A percentile compares a stretch with the other conserved stretches of the same genome.
Evolutionary conservation across 1,140 invertebrate species (phyloP).

Genomic region (Listronotus bonariensis): DNA sequence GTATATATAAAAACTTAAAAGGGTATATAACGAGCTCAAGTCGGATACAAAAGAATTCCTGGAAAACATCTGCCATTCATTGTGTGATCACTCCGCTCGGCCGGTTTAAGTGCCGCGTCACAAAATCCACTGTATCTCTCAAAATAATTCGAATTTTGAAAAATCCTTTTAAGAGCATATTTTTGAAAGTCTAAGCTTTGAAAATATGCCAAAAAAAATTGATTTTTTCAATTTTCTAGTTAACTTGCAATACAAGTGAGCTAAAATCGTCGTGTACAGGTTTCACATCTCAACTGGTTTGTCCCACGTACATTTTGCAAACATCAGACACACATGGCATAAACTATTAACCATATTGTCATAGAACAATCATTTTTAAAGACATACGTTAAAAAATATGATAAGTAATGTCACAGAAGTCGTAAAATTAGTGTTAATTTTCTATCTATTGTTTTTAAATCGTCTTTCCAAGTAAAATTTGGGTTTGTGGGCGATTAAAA

Average conservation of each 20-base stretch:
- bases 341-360: slow-evolving; percentile 28
- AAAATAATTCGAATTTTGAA: too few species aligned
- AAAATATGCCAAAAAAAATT: too few species aligned
- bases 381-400: neutral
- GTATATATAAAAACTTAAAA: too few species aligned
- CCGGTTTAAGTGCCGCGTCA: too few species aligned
- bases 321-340: slow-evolving; percentile 23
- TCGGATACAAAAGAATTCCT: too few species aligned
- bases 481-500: slow-evolving; percentile 19
- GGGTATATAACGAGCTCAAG: too few species aligned
- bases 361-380: slow-evolving; percentile 20
- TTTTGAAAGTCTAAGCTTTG: too few species aligned
- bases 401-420: neutral
- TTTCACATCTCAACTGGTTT: slow-evolving; percentile 36
- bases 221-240: too few species aligned
- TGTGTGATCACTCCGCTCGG: too few species aligned
- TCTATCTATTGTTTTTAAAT: slow-evolving; percentile 6
- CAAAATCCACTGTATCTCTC: too few species aligned
- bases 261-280: slow-evolving; percentile 33
- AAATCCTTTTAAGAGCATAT: too few species aligned
- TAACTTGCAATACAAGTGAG: slow-evolving; percentile 22
- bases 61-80: too few species aligned
- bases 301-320: slow-evolving; percentile 38
- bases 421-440: slow-evolving; percentile 19
- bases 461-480: slow-evolving; percentile 9